Percentiles rank a stretch among this genome's conserved stretches.
These are phyloP conservation scores for Podarcis muralis DNA, from an alignment of 2,113 vertebrate genomes.

Conservation along the genomic window DNA sequence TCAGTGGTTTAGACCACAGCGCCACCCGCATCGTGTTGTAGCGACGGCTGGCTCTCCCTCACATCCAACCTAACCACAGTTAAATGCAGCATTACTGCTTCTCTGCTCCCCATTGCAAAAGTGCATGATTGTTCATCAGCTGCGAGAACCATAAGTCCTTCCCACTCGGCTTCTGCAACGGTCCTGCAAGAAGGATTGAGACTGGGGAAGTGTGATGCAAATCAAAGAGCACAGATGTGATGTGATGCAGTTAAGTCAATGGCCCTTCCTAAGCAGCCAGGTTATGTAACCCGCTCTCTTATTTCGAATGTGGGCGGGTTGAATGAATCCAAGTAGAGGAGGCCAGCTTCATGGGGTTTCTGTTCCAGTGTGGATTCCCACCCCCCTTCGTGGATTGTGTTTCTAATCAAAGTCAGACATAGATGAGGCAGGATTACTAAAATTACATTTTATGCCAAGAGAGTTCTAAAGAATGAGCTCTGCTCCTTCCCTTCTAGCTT, in stretches of 20 bases:
- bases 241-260: neutral
- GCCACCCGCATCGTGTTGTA: too few relatives aligned
- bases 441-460: conserved; percentile 55
- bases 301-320: neutral
- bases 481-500: neutral
- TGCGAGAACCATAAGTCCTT: too few relatives aligned
- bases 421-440: conserved; percentile 61
- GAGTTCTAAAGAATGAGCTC: conserved; percentile 41
- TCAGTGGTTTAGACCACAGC: too few relatives aligned
- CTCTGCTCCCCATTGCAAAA: too few relatives aligned
- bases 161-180: too few relatives aligned
- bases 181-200: too few relatives aligned
- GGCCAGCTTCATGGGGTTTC: neutral
- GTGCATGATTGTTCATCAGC: too few relatives aligned
- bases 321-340: neutral
- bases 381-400: neutral
- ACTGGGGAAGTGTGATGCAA: too few relatives aligned
- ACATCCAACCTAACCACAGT: too few relatives aligned
- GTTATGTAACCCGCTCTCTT: neutral
- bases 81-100: too few relatives aligned
- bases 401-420: conserved; percentile 41
- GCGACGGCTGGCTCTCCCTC: too few relatives aligned
- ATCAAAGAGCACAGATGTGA: too few relatives aligned
- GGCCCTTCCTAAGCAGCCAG: neutral
- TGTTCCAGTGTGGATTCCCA: neutral